Conservation (phyloP, 2,797 vertebrate genomes). For the Melopsittacus undulatus region DNA sequence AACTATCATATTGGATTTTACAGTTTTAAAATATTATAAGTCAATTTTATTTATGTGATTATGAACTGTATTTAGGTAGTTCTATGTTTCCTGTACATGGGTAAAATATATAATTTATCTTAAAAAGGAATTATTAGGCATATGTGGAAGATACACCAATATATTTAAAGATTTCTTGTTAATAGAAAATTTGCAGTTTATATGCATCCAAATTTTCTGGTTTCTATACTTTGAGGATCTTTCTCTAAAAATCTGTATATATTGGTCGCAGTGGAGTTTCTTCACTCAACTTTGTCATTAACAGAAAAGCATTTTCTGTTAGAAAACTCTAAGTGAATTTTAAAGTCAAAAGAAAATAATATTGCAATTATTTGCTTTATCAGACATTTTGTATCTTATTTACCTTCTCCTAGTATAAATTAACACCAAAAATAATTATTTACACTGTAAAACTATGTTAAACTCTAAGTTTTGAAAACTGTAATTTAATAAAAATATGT, state of each 20-base stretch:
- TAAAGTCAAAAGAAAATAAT: background rate
- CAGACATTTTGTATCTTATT: background rate
- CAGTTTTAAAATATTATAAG: background rate
- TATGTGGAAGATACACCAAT: background rate
- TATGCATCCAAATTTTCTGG: background rate
- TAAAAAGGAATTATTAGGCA: background rate
- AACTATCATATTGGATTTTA: background rate
- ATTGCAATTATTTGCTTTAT: background rate
- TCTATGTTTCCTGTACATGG: background rate
- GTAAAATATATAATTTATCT: background rate
- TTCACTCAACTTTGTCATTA: background rate
- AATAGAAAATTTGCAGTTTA: background rate
- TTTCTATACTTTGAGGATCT: background rate
- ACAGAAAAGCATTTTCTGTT: background rate
- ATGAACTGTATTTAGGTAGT: background rate
- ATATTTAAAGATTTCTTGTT: background rate
- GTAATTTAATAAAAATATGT: background rate
- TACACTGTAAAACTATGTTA: background rate
- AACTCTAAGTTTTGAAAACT: background rate
- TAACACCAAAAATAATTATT: background rate
- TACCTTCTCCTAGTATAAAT: background rate
- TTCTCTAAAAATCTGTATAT: background rate
- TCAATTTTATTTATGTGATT: background rate
- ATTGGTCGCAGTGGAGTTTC: background rate
- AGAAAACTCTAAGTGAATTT: background rate